Conservation (phyloP, 2,113 vertebrate species). For the Romanogobio albipinnatus region DNA sequence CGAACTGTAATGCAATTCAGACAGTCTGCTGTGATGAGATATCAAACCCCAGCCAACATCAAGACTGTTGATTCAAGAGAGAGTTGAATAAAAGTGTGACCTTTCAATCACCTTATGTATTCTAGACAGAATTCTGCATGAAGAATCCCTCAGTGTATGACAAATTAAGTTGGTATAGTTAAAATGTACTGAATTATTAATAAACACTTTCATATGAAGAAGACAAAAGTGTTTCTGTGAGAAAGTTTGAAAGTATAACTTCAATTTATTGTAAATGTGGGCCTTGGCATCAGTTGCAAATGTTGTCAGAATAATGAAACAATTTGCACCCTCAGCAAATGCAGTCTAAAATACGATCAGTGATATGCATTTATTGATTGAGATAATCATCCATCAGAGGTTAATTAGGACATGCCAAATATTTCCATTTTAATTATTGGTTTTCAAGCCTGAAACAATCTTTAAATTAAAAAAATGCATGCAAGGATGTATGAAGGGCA, state of each 20-base stretch:
- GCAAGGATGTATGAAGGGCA: constrained; percentile 47
- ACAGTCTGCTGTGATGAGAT: constrained; percentile 51
- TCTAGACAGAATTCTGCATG: neutral
- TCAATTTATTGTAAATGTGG: neutral
- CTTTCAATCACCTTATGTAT: constrained; percentile 29
- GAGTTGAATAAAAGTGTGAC: constrained; percentile 32
- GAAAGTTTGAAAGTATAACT: neutral
- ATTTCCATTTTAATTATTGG: constrained; percentile 79
- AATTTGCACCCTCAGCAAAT: constrained; percentile 66
- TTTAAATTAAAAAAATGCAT: constrained; percentile 59
- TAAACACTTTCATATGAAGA: neutral
- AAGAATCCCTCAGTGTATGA: neutral
- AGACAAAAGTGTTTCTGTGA: neutral
- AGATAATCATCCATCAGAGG: constrained; percentile 74
- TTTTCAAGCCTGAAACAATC: constrained; percentile 72
- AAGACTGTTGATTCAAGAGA: constrained; percentile 15
- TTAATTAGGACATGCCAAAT: constrained; percentile 79
- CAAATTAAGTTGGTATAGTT: constrained; percentile 2
- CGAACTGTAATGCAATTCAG: constrained; percentile 32
- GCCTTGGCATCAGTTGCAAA: constrained; percentile 6
- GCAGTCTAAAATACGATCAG: constrained; percentile 58
- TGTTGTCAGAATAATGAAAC: constrained; percentile 20
- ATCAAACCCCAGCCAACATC: constrained; percentile 38
- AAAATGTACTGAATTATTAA: constrained; percentile 23
- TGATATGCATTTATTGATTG: constrained; percentile 71